These are phyloP conservation scores for Tethya wilhelma DNA, from an alignment of 37 sponge, comb jelly and placozoan genomes.

Conservation along the genomic window DNA sequence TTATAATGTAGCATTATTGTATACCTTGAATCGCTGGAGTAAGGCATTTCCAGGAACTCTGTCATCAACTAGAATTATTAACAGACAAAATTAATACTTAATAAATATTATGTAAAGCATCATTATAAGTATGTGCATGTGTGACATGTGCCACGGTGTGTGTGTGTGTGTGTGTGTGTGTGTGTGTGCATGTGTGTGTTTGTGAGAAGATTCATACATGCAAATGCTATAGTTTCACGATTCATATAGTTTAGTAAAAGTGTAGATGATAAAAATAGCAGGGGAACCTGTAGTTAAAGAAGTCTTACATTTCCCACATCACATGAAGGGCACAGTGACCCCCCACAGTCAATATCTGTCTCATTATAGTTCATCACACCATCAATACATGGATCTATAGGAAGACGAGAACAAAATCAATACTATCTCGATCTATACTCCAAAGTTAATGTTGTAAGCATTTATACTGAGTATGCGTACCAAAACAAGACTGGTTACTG, in stretches of 20 bases:
- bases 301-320: constrained; percentile 8
- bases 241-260: not conserved
- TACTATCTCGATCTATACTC: no score
- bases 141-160: constrained; percentile 13
- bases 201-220: not conserved
- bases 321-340: constrained; percentile 48
- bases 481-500: constrained; percentile 42
- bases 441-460: not conserved
- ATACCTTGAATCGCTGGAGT: constrained; percentile 16
- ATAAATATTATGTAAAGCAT: constrained; percentile 19
- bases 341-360: constrained; percentile 67
- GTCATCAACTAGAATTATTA: not conserved
- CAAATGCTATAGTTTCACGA: not conserved
- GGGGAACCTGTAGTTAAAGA: not conserved
- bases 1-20: not conserved
- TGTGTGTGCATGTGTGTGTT: no score
- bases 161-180: not conserved
- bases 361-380: constrained; percentile 57
- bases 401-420: no score
- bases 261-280: not conserved
- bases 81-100: not conserved
- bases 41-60: constrained; percentile 19
- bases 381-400: constrained; percentile 53
- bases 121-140: constrained; percentile 12
- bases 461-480: not conserved